Base-by-base conservation (phyloP, 2,113 vertebrate species). In the Atractosteus spatula region DNA sequence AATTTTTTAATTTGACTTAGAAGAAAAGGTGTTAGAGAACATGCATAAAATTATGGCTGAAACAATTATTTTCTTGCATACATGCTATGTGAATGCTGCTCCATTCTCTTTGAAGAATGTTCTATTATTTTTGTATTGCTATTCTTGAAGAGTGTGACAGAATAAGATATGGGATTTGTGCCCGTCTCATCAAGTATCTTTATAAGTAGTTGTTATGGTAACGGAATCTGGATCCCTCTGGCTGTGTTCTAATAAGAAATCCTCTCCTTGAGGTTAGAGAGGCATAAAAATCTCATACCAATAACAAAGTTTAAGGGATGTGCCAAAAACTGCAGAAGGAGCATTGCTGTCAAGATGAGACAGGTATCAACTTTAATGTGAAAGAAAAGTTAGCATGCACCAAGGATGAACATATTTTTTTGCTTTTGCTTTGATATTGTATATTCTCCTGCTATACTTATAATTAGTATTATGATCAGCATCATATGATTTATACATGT, bases 231-330 rank as follows among this genome's bases (percentile, higher is more conserved):
- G 56, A 59, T 59, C 56, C 56, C 56, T 59, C 11, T 59, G 56
- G 56, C 56, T 59, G 56, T 55, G 54, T 59, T 59, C 56, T 59
- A 59, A 59, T 59, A 59, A 59, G 56, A 59, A 59, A 59, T 59
- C 7, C 11, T 13, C 3, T 59, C 56, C 56, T 59, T 59, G 56
- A 59, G 56, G 56, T 59, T 59, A n/a, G 56, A 59, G 56, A n/a
- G 56, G 56, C 56, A 59, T 12, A 59, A 59, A 10, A 59, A 59
- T 59, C 56, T 59, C 56, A 59, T 7, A n/a, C 3, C n/a, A 13
- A 12, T 59, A 59, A 59, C 4, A 59, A 59, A 13, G 56, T 14
- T 59, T 59, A 14, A 14, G 56, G n/a, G n/a, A 59, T 3, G n/a
- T 59, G 56, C n/a, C 11, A 59, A 14, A 59, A 4, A 59, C 3